Evolutionary conservation across 2,797 vertebrate genomes (phyloP), one percentile per base, ranked within the genome.

Genomic region (Spondyliosoma cantharus): DNA sequence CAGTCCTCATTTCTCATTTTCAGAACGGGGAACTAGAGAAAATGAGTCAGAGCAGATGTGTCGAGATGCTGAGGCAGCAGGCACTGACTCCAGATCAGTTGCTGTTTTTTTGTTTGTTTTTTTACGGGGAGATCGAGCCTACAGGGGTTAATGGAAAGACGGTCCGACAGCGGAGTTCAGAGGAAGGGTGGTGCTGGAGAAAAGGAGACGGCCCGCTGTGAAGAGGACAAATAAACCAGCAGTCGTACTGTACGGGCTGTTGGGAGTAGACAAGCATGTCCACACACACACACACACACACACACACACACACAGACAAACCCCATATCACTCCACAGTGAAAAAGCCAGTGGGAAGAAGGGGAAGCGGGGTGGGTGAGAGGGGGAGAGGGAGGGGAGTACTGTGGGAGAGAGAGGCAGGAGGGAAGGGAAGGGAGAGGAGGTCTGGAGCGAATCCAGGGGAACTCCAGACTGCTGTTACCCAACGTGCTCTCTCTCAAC

Each of bases 401-500:
- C 82, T 89, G 90, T 90, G 91, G 74, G 92, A 83, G 89, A 79
- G 83, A 82, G 82, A 82, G 71, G 80, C 82, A 73, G 87, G 74
- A 91, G 88, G 88, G 87, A 88, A 91, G 88, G 88, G 87, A 88
- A 90, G 90, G 89, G 91, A 89, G 84, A 86, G 85, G 82, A 91
- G 90, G 80, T 80, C 91, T 95, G 95, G 95, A 94, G 65, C 8
- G 19, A 80, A 81, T 93, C 95, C 95, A 96, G 95, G 95, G 95
- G 95, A 96, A 95, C 92, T 95, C 95, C 94, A 94, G 92, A 86
- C 89, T 88, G 88, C 86, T 91, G 91, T 94, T 94, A 94, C 93
- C 90, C 91, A 94, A 91, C 90, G 92, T 93, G 89, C 90, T 90
- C 89, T 87, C 77, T 76, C 83, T 86, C 87, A 77, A 77, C 81